A percentile compares a stretch with the other conserved stretches of the same genome.
phyloP scores from a whole-genome alignment of 2,888 invertebrate species.

The Pyrgus malvae region DNA sequence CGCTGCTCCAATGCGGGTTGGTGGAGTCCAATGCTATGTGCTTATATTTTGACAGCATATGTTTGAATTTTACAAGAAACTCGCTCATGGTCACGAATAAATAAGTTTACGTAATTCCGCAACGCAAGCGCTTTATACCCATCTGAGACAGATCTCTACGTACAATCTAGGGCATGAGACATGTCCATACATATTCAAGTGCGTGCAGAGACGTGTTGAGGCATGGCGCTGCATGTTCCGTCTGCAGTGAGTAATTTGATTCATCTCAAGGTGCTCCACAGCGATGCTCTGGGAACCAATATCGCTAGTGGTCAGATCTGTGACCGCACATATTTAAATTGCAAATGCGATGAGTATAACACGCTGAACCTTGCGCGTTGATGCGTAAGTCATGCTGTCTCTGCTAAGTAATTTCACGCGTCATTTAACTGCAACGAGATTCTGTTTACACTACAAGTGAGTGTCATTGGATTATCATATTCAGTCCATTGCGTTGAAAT shows the following conservation, averaged over 20 bases:
- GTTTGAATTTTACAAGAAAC: too few relatives aligned
- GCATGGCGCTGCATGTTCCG: constrained; percentile 10
- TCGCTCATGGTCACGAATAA: too few relatives aligned
- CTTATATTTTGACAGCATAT: too few relatives aligned
- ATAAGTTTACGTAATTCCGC: background rate
- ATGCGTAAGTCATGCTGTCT: background rate
- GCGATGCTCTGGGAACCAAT: constrained; percentile 1
- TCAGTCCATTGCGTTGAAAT: too few relatives aligned
- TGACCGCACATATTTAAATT: constrained; percentile 8
- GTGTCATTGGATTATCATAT: too few relatives aligned
- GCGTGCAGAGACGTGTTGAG: constrained; percentile 22
- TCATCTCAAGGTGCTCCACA: constrained; percentile 2
- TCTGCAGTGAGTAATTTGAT: background rate
- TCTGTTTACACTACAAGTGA: background rate
- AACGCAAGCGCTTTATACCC: background rate
- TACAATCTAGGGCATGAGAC: constrained; percentile 38
- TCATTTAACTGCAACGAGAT: background rate
- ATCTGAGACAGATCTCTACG: constrained; percentile 34
- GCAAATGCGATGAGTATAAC: constrained; percentile 4
- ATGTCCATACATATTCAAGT: constrained; percentile 43
- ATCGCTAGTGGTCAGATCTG: background rate
- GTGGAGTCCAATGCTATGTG: too few relatives aligned
- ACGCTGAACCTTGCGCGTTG: too few relatives aligned
- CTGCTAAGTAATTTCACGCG: background rate
- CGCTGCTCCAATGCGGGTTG: too few relatives aligned